Evolutionary conservation across 2,888 invertebrate genomes (phyloP).

Genomic region (Hydrotaea diabolus): DNA sequence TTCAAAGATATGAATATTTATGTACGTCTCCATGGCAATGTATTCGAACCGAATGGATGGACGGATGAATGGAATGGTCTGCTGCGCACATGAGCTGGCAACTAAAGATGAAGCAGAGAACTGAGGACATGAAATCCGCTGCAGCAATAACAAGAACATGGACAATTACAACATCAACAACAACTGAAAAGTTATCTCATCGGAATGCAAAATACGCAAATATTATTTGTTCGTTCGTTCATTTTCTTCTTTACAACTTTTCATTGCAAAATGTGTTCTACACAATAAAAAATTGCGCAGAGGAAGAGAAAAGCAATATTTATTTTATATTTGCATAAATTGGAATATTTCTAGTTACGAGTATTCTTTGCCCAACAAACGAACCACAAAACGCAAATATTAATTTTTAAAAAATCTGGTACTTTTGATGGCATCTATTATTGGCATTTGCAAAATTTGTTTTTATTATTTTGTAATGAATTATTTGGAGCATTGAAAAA

Average conservation of each 20-base stretch:
- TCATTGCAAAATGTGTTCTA: slow-evolving; percentile 7
- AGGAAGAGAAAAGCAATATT: not conserved
- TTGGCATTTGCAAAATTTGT: slow-evolving; percentile 27
- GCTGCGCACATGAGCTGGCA: slow-evolving; percentile 8
- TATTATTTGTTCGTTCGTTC: slow-evolving; percentile 6
- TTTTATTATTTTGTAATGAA: not conserved
- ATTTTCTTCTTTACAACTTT: not conserved
- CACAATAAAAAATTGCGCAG: not conserved
- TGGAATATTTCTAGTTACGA: slow-evolving; percentile 14
- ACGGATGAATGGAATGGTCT: not conserved
- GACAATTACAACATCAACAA: not conserved
- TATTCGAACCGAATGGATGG: not conserved
- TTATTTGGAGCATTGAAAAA: not conserved
- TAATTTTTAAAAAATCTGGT: slow-evolving; percentile 10
- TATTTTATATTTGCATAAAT: slow-evolving; percentile 37
- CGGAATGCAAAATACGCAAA: slow-evolving; percentile 30
- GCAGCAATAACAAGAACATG: not conserved
- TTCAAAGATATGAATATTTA: slow-evolving; percentile 48
- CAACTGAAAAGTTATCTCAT: slow-evolving; percentile 27
- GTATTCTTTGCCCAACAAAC: not conserved
- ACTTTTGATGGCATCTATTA: not conserved
- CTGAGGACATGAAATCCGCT: slow-evolving; percentile 24
- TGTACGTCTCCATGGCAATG: not conserved
- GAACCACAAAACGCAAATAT: slow-evolving; percentile 5
- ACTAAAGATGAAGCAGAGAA: slow-evolving; percentile 27